phyloP scores from a whole-genome alignment of 2,888 invertebrate species.

The Fissipunctia ypsillon region DNA sequence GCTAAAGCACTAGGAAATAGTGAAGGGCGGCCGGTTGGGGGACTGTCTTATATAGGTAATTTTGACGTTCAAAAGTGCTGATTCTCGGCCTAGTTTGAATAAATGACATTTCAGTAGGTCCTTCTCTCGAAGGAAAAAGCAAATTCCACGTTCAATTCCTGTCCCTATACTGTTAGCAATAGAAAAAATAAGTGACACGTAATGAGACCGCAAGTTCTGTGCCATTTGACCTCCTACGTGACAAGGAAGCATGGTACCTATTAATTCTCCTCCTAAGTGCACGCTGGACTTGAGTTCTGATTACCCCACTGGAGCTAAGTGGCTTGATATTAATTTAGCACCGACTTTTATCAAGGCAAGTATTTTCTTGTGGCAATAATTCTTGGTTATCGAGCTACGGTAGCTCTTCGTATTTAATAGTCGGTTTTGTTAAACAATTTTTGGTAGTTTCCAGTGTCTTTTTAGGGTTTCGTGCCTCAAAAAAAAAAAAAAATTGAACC shows the following conservation, averaged over 20 bases:
- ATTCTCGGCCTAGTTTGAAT: no score
- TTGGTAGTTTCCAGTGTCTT: not conserved
- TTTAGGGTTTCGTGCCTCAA: no score
- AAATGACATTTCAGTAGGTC: not conserved
- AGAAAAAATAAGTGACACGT: constrained; percentile 51
- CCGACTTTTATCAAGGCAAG: constrained; percentile 47
- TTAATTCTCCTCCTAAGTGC: constrained; percentile 70
- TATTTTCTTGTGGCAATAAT: not conserved
- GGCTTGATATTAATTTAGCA: constrained; percentile 63
- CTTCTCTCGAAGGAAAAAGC: not conserved
- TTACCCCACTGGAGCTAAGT: constrained; percentile 55
- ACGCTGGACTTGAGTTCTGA: constrained; percentile 54
- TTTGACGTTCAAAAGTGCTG: no score
- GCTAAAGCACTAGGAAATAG: no score
- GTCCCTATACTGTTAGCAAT: constrained; percentile 31
- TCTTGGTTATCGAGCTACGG: not conserved
- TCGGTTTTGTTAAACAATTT: not conserved
- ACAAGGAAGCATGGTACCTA: constrained; percentile 71
- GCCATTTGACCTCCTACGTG: constrained; percentile 63
- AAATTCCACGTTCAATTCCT: not conserved
- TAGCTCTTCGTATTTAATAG: not conserved
- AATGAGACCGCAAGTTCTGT: constrained; percentile 51
- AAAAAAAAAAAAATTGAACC: no score
- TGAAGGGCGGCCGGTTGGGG: no score
- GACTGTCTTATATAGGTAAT: no score